phyloP scores from a whole-genome alignment of 2,888 invertebrate species.

The Acanthosoma haemorrhoidale region DNA sequence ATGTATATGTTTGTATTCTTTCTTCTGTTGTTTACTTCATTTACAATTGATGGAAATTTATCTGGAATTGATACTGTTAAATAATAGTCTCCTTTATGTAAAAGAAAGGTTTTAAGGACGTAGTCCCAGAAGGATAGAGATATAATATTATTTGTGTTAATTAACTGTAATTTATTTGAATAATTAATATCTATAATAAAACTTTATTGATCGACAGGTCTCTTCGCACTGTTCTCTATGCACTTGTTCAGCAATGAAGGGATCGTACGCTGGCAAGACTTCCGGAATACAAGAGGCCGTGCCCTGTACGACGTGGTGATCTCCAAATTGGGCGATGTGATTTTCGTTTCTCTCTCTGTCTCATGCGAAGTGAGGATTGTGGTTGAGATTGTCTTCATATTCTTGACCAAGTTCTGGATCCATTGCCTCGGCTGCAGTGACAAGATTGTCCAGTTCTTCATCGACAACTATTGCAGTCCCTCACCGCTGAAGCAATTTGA shows the following conservation, averaged over 20 bases:
- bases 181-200: not conserved
- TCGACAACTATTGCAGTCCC: not conserved
- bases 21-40: no score
- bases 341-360: not conserved
- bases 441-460: not conserved
- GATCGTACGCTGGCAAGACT: not conserved
- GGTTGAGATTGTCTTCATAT: not conserved
- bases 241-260: not conserved
- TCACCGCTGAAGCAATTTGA: not conserved
- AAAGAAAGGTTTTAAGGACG: no score
- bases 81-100: no score
- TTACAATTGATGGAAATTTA: no score
- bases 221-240: not conserved
- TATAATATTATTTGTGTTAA: no score
- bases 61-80: no score
- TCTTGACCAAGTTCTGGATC: not conserved
- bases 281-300: not conserved
- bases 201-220: not conserved
- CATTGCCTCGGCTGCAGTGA: not conserved
- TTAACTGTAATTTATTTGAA: no score
- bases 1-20: no score
- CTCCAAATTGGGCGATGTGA: not conserved
- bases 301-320: not conserved
- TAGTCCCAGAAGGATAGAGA: no score
- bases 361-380: not conserved